A percentile compares a stretch with the other conserved stretches of the same genome.
These are phyloP conservation scores for Apodemus agrarius DNA, from an alignment of 2,797 vertebrate species.

Conservation along the genomic window DNA sequence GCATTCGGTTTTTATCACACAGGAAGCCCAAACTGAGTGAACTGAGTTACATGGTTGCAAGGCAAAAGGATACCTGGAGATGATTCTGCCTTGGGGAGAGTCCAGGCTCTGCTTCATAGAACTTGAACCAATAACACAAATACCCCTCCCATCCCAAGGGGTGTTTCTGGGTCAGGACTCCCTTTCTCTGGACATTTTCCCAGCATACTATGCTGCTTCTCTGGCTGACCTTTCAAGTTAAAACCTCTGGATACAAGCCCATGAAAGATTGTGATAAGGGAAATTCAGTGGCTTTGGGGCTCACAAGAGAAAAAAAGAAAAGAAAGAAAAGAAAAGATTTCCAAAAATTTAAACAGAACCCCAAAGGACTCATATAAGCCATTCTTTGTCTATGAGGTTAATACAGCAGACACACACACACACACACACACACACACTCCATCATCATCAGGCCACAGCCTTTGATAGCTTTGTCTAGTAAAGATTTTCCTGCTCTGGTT, in stretches of 20 bases:
- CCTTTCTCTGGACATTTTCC: slow-evolving; percentile 67
- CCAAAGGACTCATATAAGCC: slow-evolving; percentile 55
- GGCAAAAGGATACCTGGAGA: neutral
- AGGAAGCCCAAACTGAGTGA: slow-evolving; percentile 35
- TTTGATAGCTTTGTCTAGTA: slow-evolving; percentile 40
- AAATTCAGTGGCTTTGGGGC: slow-evolving; percentile 59
- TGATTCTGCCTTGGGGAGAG: slow-evolving; percentile 38
- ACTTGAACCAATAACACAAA: slow-evolving; percentile 49
- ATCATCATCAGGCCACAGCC: neutral
- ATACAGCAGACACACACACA: neutral
- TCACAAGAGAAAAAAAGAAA: slow-evolving; percentile 24
- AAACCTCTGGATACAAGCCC: slow-evolving; percentile 66
- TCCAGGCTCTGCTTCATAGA: slow-evolving; percentile 55
- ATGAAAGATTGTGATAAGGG: slow-evolving; percentile 71
- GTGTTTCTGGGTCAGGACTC: slow-evolving; percentile 69
- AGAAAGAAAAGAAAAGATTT: neutral
- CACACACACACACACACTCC: neutral
- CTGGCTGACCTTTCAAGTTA: slow-evolving; percentile 79
- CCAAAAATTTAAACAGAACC: slow-evolving; percentile 55
- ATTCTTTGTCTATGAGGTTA: slow-evolving; percentile 75
- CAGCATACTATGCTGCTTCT: slow-evolving; percentile 73
- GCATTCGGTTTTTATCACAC: neutral
- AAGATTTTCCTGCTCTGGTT: slow-evolving; percentile 2
- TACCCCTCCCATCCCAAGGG: slow-evolving; percentile 71
- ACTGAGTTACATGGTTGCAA: neutral